Evolutionary conservation across 2,888 invertebrate species (phyloP).

Genomic region (Xanthorhoe designata): DNA sequence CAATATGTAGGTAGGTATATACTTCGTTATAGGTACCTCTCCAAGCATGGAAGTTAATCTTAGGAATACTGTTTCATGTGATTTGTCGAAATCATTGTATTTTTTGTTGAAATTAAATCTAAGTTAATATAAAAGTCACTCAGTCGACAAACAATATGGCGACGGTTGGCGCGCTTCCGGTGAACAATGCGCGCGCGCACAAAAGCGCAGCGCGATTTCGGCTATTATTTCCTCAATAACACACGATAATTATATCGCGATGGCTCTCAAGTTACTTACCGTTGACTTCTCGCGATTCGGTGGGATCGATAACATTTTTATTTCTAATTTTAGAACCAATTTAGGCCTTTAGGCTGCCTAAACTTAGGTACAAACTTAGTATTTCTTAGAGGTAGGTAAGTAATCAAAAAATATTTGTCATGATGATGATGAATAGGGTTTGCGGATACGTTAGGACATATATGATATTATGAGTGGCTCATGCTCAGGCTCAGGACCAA

Average conservation of each 20-base stretch:
- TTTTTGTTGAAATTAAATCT: background rate
- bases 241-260: constrained; percentile 60
- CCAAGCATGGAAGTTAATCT: background rate
- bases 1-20: too few relatives aligned
- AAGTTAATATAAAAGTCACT: constrained; percentile 23
- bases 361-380: too few relatives aligned
- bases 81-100: background rate
- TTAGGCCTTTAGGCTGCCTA: too few relatives aligned
- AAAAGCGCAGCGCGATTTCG: constrained; percentile 78
- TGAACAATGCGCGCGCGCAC: constrained; percentile 64
- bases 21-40: too few relatives aligned
- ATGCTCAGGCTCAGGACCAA: too few relatives aligned
- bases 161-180: constrained; percentile 51
- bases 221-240: constrained; percentile 60
- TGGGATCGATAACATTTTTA: constrained; percentile 47
- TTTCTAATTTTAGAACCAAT: constrained; percentile 6
- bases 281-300: constrained; percentile 51
- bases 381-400: too few relatives aligned
- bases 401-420: too few relatives aligned
- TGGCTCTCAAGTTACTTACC: constrained; percentile 65
- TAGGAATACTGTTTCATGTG: background rate
- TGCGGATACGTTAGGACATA: too few relatives aligned
- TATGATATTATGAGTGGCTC: too few relatives aligned
- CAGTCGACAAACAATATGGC: constrained; percentile 57
- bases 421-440: too few relatives aligned